These are phyloP conservation scores for Neogobius melanostomus DNA, from an alignment of 2,113 vertebrate genomes.

Conservation along the genomic window DNA sequence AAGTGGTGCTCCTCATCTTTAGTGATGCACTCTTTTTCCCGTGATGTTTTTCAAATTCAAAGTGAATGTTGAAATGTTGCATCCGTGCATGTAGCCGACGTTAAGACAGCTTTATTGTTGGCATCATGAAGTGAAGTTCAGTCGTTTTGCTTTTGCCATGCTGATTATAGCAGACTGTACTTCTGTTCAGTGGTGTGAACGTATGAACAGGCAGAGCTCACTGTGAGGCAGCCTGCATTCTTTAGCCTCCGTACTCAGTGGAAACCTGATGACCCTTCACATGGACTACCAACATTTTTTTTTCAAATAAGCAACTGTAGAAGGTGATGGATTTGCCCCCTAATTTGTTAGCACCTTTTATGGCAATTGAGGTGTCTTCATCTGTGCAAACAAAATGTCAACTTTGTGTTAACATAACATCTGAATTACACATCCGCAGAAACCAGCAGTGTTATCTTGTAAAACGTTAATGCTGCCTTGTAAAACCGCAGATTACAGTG, in stretches of 20 bases:
- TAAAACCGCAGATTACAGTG: constrained; percentile 51
- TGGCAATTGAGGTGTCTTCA: constrained; percentile 43
- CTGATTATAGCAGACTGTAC: constrained; percentile 12
- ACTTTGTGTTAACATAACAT: constrained; percentile 17
- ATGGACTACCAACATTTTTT: background rate
- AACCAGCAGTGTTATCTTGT: constrained; percentile 46
- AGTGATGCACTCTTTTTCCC: background rate
- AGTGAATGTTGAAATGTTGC: no score
- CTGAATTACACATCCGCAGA: constrained; percentile 40
- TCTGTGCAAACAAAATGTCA: constrained; percentile 57
- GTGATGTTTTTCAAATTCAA: constrained; percentile 12
- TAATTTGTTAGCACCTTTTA: constrained; percentile 50
- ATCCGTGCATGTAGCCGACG: no score
- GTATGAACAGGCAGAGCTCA: constrained; percentile 10
- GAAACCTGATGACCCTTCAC: constrained; percentile 41
- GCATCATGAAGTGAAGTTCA: constrained; percentile 28
- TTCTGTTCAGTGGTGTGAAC: constrained; percentile 6
- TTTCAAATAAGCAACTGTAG: background rate
- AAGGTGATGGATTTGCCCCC: constrained; percentile 40
- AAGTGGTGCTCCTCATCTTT: background rate
- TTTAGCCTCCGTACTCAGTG: constrained; percentile 23
- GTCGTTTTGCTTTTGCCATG: background rate
- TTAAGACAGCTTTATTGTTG: background rate
- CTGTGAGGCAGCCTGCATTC: constrained; percentile 27
- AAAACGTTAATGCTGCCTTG: constrained; percentile 44